phyloP scores from a whole-genome alignment of 2,888 invertebrate species.

The Phengaris alcon region DNA sequence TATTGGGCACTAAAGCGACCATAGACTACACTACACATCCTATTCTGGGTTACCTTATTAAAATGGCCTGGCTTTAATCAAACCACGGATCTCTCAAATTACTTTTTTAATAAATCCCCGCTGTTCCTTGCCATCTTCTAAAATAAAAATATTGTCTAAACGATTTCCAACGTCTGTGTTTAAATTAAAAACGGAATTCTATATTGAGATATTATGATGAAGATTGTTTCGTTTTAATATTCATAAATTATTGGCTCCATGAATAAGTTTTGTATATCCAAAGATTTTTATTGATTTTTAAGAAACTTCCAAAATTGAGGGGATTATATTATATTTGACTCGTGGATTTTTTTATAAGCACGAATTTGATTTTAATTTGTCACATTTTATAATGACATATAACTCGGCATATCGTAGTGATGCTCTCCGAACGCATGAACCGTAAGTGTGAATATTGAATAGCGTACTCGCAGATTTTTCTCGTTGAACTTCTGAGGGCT shows the following conservation, averaged over 20 bases:
- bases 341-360: too few species aligned
- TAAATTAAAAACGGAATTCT: conserved; percentile 21
- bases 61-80: not conserved
- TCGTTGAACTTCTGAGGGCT: too few species aligned
- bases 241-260: not conserved
- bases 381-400: too few species aligned
- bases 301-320: too few species aligned
- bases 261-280: not conserved
- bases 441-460: too few species aligned
- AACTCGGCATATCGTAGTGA: too few species aligned
- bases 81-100: conserved; percentile 21
- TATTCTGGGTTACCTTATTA: not conserved
- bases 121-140: conserved; percentile 9
- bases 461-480: too few species aligned
- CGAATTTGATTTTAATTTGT: too few species aligned
- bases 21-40: not conserved
- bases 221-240: conserved; percentile 21
- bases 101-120: conserved; percentile 28
- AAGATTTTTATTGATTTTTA: too few species aligned
- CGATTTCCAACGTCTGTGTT: conserved; percentile 21
- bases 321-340: too few species aligned
- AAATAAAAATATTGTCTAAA: conserved; percentile 21
- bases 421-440: too few species aligned
- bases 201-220: conserved; percentile 23
- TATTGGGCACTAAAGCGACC: too few species aligned